phyloP scores from a whole-genome alignment of 2,797 vertebrate species.

The Cercopithecus hamlyni region DNA sequence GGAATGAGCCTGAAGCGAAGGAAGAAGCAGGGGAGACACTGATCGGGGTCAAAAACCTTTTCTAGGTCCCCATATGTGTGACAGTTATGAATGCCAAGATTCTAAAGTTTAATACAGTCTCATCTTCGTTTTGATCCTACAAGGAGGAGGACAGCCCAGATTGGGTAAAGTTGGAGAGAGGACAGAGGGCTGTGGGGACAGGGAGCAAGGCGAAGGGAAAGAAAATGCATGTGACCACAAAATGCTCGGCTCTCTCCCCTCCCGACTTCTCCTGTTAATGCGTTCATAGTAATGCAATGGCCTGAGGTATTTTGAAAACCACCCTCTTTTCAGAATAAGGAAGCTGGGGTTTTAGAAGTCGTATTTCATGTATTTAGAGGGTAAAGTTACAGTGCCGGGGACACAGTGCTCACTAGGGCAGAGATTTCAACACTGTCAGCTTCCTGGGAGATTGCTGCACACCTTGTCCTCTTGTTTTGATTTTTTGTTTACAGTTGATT shows the following conservation, averaged over 20 bases:
- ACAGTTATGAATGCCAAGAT: no score
- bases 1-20: background rate
- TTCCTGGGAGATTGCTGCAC: background rate
- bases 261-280: background rate
- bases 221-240: background rate
- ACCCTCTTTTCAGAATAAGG: slow-evolving; percentile 68
- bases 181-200: background rate
- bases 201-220: background rate
- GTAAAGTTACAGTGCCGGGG: background rate
- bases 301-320: slow-evolving; percentile 30
- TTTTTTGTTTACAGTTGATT: background rate
- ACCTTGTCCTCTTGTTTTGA: background rate
- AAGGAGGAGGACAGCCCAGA: background rate
- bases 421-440: background rate
- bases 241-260: background rate
- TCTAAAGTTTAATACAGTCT: background rate
- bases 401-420: accelerated
- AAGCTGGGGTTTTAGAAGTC: slow-evolving; percentile 59
- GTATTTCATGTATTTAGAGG: background rate
- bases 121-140: background rate
- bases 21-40: background rate
- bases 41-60: accelerated
- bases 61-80: background rate
- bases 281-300: background rate
- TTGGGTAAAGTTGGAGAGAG: background rate